A percentile compares a stretch with the other conserved stretches of the same genome.
These are phyloP conservation scores for Rhinolophus sinicus DNA, from an alignment of 2,113 vertebrate species.

Conservation along the genomic window DNA sequence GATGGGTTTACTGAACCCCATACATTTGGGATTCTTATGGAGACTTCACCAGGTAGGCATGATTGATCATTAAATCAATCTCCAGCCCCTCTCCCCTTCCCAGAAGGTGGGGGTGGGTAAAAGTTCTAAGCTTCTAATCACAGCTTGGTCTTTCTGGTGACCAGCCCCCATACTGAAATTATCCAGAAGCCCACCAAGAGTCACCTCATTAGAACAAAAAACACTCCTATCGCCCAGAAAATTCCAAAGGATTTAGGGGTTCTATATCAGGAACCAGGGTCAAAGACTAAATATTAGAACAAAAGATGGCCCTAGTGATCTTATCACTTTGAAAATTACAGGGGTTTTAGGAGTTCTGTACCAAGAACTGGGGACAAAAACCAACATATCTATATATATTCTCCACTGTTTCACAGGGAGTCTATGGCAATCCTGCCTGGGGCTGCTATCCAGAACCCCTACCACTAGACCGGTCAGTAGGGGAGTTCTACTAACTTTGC, in stretches of 20 bases:
- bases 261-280: not conserved
- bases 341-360: not conserved
- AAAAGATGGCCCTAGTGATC: not conserved
- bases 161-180: not conserved
- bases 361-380: not conserved
- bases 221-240: not conserved
- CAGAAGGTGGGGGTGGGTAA: not conserved
- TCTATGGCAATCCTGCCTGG: not conserved
- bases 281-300: not conserved
- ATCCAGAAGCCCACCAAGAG: not conserved
- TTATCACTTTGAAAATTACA: not conserved
- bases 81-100: not conserved
- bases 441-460: not conserved
- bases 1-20: not conserved
- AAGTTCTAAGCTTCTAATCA: not conserved
- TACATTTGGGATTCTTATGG: not conserved
- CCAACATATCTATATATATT: not conserved
- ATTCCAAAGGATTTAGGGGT: not conserved
- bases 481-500: not conserved
- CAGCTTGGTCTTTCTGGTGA: not conserved
- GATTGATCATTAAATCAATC: not conserved
- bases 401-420: not conserved
- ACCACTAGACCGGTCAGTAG: not conserved
- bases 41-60: not conserved
- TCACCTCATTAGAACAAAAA: not conserved